Evolutionary conservation across 2,888 invertebrate species (phyloP).

Genomic region (Dendrolimus houi): DNA sequence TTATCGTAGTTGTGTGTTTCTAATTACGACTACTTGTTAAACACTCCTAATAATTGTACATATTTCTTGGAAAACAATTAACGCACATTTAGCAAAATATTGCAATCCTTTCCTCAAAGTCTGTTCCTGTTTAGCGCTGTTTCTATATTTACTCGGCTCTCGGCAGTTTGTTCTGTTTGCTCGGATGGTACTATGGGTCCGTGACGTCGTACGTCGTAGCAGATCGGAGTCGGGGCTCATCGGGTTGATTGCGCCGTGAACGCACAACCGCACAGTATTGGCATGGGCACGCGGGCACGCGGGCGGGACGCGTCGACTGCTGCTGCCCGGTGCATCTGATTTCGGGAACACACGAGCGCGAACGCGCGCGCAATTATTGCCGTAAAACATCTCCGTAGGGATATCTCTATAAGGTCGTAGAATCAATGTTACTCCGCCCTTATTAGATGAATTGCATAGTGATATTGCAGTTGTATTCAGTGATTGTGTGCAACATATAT

Average conservation of each 20-base stretch:
- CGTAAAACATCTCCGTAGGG: background rate
- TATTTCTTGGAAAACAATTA: background rate
- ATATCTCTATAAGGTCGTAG: conserved; percentile 1
- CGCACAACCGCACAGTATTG: conserved; percentile 6
- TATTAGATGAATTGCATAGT: conserved; percentile 30
- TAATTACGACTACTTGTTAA: background rate
- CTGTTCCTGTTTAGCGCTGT: conserved; percentile 61
- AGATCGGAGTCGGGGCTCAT: conserved; percentile 10
- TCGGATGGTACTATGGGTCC: conserved; percentile 52
- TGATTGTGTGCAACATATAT: conserved; percentile 14
- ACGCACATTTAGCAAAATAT: conserved; percentile 5
- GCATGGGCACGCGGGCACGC: background rate
- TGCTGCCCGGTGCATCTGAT: conserved; percentile 23
- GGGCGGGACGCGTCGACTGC: background rate
- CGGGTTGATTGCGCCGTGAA: conserved; percentile 5
- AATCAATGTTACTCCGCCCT: conserved; percentile 18
- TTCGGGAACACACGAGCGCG: conserved; percentile 19
- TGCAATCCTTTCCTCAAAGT: conserved; percentile 47
- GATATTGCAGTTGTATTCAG: conserved; percentile 30
- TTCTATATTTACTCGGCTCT: conserved; percentile 66
- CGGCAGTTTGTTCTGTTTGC: conserved; percentile 42
- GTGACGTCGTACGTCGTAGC: conserved; percentile 45
- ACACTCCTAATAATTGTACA: background rate
- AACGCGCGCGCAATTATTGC: too few species aligned
- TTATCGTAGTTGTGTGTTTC: too few species aligned